phyloP scores from a whole-genome alignment of 2,113 vertebrate species.

The Ginglymostoma cirratum region DNA sequence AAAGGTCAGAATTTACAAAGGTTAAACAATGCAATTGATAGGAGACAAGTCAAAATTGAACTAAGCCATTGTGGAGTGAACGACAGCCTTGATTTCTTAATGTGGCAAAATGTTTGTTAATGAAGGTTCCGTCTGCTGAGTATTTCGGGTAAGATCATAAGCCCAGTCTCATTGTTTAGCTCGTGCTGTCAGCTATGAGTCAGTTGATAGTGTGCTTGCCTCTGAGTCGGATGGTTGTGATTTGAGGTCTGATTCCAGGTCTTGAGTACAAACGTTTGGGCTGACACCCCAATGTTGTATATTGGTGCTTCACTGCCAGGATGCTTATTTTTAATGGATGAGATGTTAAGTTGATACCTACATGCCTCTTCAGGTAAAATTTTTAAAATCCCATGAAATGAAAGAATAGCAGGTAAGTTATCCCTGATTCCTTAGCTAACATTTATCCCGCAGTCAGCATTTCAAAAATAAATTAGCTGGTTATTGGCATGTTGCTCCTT shows the following conservation, averaged over 20 bases:
- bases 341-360: neutral
- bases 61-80: neutral
- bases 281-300: too few species aligned
- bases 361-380: neutral
- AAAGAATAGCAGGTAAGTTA: neutral
- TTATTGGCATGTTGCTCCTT: neutral
- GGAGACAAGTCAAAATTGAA: neutral
- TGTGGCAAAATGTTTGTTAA: neutral
- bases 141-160: neutral
- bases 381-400: too few species aligned
- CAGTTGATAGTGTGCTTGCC: neutral
- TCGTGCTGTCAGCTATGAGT: neutral
- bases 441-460: neutral
- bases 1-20: neutral
- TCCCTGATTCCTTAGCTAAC: neutral
- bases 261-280: neutral
- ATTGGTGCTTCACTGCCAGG: neutral
- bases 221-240: neutral
- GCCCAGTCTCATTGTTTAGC: neutral
- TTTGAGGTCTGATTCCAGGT: neutral
- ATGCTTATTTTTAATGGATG: neutral
- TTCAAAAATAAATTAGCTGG: neutral
- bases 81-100: neutral
- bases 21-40: neutral
- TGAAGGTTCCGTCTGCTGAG: neutral